These are phyloP conservation scores for Idaea dimidiata DNA, from an alignment of 2,888 invertebrate species.

Conservation along the genomic window DNA sequence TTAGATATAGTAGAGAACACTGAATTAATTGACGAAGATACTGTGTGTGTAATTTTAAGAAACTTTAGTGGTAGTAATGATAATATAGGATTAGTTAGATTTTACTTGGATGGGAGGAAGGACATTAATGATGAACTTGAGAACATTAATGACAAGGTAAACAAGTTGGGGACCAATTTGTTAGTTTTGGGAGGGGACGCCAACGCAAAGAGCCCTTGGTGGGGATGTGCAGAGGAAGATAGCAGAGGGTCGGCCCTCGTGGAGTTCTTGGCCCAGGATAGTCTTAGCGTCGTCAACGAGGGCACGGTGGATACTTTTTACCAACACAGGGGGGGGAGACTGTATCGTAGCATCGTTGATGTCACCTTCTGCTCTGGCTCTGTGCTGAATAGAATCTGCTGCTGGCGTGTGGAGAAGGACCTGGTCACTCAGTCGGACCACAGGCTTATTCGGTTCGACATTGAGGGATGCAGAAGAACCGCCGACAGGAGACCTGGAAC, in stretches of 20 bases:
- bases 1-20: too few relatives aligned
- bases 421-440: constrained; percentile 13
- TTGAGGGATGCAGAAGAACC: too few relatives aligned
- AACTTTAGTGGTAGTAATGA: too few relatives aligned
- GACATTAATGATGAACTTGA: too few relatives aligned
- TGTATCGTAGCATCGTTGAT: constrained; percentile 22
- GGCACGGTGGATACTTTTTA: constrained; percentile 26
- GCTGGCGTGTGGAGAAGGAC: constrained; percentile 23
- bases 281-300: constrained; percentile 25
- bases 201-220: not conserved
- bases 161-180: too few relatives aligned
- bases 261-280: constrained; percentile 20
- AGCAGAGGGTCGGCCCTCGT: constrained; percentile 19
- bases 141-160: too few relatives aligned
- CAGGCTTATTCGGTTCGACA: not conserved
- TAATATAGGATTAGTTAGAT: too few relatives aligned
- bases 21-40: too few relatives aligned
- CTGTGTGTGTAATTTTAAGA: too few relatives aligned
- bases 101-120: too few relatives aligned
- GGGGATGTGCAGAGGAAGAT: constrained; percentile 11
- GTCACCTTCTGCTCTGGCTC: constrained; percentile 20
- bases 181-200: too few relatives aligned
- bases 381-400: constrained; percentile 19
- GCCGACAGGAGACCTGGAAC: too few relatives aligned
- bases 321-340: constrained; percentile 10